Conservation (phyloP, 1,140 invertebrate genomes). For the Magallana gigas region DNA sequence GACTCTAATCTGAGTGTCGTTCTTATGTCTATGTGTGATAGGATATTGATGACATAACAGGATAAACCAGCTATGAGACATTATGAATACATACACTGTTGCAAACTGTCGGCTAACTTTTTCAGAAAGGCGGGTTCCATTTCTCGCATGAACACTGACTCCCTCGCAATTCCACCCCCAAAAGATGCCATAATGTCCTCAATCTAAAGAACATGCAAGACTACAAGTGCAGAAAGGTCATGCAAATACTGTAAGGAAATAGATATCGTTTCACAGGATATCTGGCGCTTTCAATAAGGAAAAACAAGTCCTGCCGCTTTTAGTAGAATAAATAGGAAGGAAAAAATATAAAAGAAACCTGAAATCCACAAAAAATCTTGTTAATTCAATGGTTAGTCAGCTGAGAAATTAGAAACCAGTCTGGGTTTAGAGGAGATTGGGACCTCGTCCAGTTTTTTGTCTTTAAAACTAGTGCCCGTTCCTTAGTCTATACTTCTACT, state of each 20-base stretch:
- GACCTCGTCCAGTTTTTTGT: not conserved
- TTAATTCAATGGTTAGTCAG: slow-evolving; percentile 1
- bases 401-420: slow-evolving; percentile 9
- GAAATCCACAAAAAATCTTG: slow-evolving; percentile 28
- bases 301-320: not conserved
- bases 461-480: too few species aligned
- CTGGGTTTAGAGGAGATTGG: not conserved
- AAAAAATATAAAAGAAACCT: slow-evolving; percentile 6
- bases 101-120: slow-evolving; percentile 42
- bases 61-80: too few species aligned
- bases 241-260: slow-evolving; percentile 16
- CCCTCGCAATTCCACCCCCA: slow-evolving; percentile 84
- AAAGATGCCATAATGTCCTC: slow-evolving; percentile 96
- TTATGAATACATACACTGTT: slow-evolving; percentile 25
- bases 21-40: too few species aligned
- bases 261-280: not conserved
- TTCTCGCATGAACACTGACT: slow-evolving; percentile 90
- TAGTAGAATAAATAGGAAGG: slow-evolving; percentile 10
- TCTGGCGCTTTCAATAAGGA: slow-evolving; percentile 2
- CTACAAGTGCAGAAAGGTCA: slow-evolving; percentile 35
- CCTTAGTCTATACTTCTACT: too few species aligned
- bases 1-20: too few species aligned
- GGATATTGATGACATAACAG: too few species aligned
- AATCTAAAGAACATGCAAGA: slow-evolving; percentile 81
- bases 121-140: slow-evolving; percentile 88